Evolutionary conservation across 2,797 vertebrate species (phyloP).

Genomic region (Staurois parvus): DNA sequence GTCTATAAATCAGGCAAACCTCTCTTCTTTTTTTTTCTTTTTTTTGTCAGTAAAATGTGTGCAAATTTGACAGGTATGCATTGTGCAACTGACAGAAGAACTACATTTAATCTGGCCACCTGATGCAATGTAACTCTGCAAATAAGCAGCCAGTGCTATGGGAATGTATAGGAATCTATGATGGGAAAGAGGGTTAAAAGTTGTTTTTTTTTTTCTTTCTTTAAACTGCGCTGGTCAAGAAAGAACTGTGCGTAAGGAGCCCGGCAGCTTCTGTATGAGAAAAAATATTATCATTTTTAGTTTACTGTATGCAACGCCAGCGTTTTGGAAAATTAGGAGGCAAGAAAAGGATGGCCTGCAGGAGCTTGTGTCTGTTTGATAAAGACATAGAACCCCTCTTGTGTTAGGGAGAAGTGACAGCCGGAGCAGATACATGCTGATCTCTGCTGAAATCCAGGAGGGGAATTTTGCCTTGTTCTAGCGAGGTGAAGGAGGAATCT

Average conservation of each 20-base stretch:
- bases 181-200: background rate
- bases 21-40: too few relatives aligned
- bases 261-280: conserved; percentile 3
- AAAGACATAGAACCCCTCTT: conserved; percentile 54
- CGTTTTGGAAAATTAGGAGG: conserved; percentile 58
- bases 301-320: conserved; percentile 52
- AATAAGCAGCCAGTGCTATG: background rate
- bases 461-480: conserved; percentile 30
- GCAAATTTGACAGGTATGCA: too few relatives aligned
- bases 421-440: conserved; percentile 59
- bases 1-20: too few relatives aligned
- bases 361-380: conserved; percentile 59
- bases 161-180: background rate
- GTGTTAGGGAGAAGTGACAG: conserved; percentile 60
- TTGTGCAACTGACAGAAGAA: too few relatives aligned
- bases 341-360: conserved; percentile 55
- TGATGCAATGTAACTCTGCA: background rate
- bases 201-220: too few relatives aligned
- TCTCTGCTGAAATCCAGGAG: conserved; percentile 49
- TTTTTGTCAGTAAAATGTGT: too few relatives aligned
- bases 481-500: conserved; percentile 51
- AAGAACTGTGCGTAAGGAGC: background rate
- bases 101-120: too few relatives aligned
- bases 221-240: conserved; percentile 21
- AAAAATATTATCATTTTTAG: conserved; percentile 40